Base-by-base conservation (phyloP, 2,888 invertebrate species). In the Molorchus minor region DNA sequence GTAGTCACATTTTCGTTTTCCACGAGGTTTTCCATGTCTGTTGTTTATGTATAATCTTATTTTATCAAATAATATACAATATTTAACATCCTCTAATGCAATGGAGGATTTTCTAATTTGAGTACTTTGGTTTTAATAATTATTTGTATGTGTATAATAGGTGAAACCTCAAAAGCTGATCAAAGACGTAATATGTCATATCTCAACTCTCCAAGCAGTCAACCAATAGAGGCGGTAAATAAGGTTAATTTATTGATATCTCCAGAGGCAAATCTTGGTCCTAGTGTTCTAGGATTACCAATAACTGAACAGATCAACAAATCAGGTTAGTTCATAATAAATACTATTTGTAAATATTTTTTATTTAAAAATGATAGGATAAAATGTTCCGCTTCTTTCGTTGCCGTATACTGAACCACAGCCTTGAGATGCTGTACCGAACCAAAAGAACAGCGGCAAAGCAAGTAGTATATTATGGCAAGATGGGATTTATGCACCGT, bases 291-390 rank as follows among this genome's bases (percentile, higher is more conserved):
- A 3, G 35, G 35, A 35, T 12, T 35, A 35, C 35, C 12, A 3
- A 3, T 35, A 35, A 35, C 35, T n/a, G n/a, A n/a, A n/a, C n/a
- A n/a, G n/a, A n/a, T n/a, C n/a, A n/a, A n/a, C n/a, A n/a, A n/a
- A n/a, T 12, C 35, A 12, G 35, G 35, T 35, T 35, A 7, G 35
- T 35, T 35, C 35, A 35, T 35, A 35, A 35, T 35, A n/a, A n/a
- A n/a, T n/a, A n/a, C n/a, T n/a, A n/a, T n/a, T n/a, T n/a, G n/a
- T n/a, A n/a, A n/a, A n/a, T n/a, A n/a, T n/a, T n/a, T n/a, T n/a
- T n/a, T n/a, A n/a, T n/a, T n/a, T n/a, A n/a, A n/a, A n/a, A n/a
- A n/a, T n/a, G n/a, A n/a, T n/a, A n/a, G n/a, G n/a, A n/a, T n/a
- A n/a, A n/a, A n/a, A n/a, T n/a, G n/a, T n/a, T n/a, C n/a, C n/a